Percentiles rank a stretch among this genome's conserved stretches.
These are phyloP conservation scores for Caenorhabditis macrosperma DNA, from an alignment of 2,888 invertebrate genomes.

Conservation along the genomic window DNA sequence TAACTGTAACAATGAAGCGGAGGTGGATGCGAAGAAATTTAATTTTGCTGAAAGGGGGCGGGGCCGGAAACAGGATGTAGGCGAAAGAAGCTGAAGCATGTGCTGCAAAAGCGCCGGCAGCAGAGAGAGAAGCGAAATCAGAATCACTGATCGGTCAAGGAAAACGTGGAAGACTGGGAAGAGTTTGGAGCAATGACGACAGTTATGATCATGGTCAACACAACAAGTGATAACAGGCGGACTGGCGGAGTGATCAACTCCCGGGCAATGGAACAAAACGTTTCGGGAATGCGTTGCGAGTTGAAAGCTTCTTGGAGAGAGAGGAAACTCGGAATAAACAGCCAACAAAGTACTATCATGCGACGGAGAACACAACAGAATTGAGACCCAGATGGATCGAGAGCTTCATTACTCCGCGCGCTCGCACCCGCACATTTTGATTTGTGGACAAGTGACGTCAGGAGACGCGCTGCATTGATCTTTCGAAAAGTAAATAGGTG, in stretches of 20 bases:
- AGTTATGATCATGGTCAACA: neutral
- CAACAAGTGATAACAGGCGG: neutral
- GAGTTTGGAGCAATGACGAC: slow-evolving; percentile 14
- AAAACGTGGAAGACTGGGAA: neutral
- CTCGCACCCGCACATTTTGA: slow-evolving; percentile 51
- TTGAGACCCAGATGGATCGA: neutral
- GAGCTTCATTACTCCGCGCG: neutral
- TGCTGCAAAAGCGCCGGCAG: neutral
- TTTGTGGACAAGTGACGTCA: slow-evolving; percentile 58
- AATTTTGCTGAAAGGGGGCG: neutral
- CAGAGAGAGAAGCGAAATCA: neutral
- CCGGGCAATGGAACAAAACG: neutral
- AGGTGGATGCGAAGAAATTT: neutral
- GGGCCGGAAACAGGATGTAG: slow-evolving; percentile 12
- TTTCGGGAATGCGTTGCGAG: too few relatives aligned
- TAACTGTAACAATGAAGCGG: neutral
- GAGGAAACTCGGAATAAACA: too few relatives aligned
- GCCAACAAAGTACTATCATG: neutral
- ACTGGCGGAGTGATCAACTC: neutral
- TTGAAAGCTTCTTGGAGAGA: too few relatives aligned
- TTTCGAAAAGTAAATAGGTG: slow-evolving; percentile 52
- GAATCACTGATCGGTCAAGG: slow-evolving; percentile 27
- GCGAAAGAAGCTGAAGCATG: neutral
- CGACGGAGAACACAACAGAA: neutral
- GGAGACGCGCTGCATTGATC: slow-evolving; percentile 43